Conservation (phyloP, 2,797 vertebrate genomes). For the Sparus aurata region DNA sequence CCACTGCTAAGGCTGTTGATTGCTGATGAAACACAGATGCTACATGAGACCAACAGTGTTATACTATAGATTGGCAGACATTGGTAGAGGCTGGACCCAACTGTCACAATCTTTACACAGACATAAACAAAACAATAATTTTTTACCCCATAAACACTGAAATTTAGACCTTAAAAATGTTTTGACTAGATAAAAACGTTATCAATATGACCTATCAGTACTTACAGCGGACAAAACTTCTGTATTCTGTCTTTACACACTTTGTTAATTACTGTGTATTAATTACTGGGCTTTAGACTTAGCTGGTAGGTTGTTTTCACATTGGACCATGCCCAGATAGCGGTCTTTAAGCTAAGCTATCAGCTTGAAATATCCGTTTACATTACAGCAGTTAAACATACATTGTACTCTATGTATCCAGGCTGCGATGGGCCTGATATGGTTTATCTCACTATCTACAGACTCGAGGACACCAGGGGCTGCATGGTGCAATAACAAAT, state of each 20-base stretch:
- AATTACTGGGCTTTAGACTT: neutral
- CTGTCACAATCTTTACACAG: too few relatives aligned
- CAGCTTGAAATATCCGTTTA: neutral
- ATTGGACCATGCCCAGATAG: neutral
- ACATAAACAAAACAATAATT: too few relatives aligned
- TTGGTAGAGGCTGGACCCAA: too few relatives aligned
- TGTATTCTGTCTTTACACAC: neutral
- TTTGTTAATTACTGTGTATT: neutral
- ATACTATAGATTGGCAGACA: too few relatives aligned
- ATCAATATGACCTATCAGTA: neutral
- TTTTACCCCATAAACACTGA: too few relatives aligned
- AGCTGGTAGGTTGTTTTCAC: neutral
- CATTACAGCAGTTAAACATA: slow-evolving; percentile 25
- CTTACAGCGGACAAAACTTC: neutral
- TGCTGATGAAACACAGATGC: too few relatives aligned
- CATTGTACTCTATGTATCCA: neutral
- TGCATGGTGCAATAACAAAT: slow-evolving; percentile 76
- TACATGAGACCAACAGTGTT: too few relatives aligned
- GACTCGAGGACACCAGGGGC: slow-evolving; percentile 61
- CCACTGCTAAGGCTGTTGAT: too few relatives aligned
- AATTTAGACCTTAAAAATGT: too few relatives aligned
- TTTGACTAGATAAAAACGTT: too few relatives aligned
- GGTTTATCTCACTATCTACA: slow-evolving; percentile 53
- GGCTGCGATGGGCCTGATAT: slow-evolving; percentile 27
- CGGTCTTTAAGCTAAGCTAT: neutral